Conservation (phyloP, 2,113 vertebrate species). For the Diphyllodes magnificus region DNA sequence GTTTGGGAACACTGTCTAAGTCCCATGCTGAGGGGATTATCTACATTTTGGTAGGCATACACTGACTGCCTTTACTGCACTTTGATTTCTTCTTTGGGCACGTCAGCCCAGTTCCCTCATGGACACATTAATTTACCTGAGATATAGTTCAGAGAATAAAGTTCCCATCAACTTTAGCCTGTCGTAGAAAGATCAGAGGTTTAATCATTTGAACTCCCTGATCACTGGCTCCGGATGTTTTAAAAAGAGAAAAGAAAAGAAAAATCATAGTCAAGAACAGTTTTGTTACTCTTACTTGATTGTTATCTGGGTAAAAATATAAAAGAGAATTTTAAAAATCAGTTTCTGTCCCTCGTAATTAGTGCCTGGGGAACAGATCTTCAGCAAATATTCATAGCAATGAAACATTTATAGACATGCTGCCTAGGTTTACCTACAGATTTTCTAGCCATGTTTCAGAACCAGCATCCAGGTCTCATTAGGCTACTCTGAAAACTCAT, state of each 20-base stretch:
- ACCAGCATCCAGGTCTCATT: neutral
- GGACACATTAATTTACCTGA: neutral
- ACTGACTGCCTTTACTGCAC: neutral
- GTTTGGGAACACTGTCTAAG: neutral
- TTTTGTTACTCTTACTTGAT: neutral
- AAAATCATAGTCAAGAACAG: neutral
- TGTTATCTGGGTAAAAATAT: neutral
- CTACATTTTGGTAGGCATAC: neutral
- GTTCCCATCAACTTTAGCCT: neutral
- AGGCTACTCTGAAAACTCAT: neutral
- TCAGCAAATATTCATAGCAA: slow-evolving; percentile 12
- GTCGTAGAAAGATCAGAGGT: neutral
- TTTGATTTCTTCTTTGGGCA: neutral
- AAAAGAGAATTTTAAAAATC: slow-evolving; percentile 6
- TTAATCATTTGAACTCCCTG: neutral
- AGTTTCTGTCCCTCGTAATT: neutral
- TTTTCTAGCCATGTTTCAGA: neutral
- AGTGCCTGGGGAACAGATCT: neutral
- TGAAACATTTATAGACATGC: slow-evolving; percentile 5
- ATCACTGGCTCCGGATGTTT: neutral
- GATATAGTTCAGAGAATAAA: neutral
- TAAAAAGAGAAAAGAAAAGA: neutral
- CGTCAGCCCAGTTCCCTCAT: neutral
- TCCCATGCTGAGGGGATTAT: neutral
- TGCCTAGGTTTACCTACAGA: neutral